A percentile compares a stretch with the other conserved stretches of the same genome.
Conservation (phyloP, 2,113 vertebrate genomes). For the Oncorhynchus gorbuscha region DNA sequence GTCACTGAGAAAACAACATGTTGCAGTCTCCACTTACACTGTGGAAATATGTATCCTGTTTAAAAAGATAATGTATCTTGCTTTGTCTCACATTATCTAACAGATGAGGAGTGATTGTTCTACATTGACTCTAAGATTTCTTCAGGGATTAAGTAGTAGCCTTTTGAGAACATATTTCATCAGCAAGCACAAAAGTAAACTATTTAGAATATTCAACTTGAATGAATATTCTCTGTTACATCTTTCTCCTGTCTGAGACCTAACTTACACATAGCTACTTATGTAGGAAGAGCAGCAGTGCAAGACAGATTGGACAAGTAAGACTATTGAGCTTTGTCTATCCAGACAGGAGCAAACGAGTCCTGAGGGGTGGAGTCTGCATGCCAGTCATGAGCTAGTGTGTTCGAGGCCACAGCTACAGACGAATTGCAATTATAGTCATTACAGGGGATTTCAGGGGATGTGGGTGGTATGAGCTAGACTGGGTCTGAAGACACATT, state of each 20-base stretch:
- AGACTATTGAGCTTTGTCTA: conserved; percentile 7
- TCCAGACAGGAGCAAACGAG: conserved; percentile 1
- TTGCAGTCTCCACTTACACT: too few relatives aligned
- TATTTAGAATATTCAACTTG: too few relatives aligned
- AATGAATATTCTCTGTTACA: background rate
- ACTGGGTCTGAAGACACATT: background rate
- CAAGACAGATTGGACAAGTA: background rate
- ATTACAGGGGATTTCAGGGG: background rate
- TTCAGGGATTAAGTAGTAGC: too few relatives aligned
- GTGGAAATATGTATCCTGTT: too few relatives aligned
- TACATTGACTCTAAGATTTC: too few relatives aligned
- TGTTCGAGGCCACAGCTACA: conserved; percentile 6
- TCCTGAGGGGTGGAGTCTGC: background rate
- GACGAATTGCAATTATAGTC: background rate
- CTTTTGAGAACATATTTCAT: background rate
- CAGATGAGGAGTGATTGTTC: too few relatives aligned
- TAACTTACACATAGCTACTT: background rate
- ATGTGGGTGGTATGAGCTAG: background rate
- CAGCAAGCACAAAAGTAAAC: background rate
- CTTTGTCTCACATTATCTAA: background rate
- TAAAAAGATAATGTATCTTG: too few relatives aligned
- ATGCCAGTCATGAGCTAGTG: conserved; percentile 24
- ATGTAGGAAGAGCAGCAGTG: background rate
- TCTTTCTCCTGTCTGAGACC: background rate
- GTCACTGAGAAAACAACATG: too few relatives aligned